phyloP scores from a whole-genome alignment of 30 jellyfish, hydroid and myxozoan species.

The Sanderia malayensis region DNA sequence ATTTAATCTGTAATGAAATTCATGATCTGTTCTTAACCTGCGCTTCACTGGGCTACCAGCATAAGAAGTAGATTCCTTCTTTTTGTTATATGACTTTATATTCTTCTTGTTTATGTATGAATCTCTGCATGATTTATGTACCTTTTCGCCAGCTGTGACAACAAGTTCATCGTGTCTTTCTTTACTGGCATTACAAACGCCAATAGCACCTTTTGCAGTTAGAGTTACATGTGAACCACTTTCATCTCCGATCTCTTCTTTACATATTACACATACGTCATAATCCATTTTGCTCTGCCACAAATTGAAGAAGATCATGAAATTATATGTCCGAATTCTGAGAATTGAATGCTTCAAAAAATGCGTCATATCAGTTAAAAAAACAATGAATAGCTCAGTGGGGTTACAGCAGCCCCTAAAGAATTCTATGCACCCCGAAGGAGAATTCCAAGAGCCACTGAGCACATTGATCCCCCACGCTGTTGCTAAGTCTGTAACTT shows the following conservation, averaged over 20 bases:
- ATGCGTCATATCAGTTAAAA: not conserved
- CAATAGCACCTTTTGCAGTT: not conserved
- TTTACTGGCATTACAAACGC: not conserved
- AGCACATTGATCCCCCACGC: slow-evolving; percentile 1
- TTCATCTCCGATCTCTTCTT: not conserved
- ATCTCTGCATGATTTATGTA: not conserved
- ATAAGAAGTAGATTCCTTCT: not conserved
- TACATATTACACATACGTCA: not conserved
- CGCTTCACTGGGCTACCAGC: slow-evolving; percentile 5
- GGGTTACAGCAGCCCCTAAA: slow-evolving; percentile 1
- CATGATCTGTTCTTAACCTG: not conserved
- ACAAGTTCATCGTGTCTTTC: slow-evolving; percentile 1
- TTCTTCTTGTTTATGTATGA: not conserved
- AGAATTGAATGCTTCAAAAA: not conserved
- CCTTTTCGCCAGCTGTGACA: slow-evolving; percentile 1
- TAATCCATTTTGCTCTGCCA: not conserved
- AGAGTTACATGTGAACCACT: not conserved
- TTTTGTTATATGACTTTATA: not conserved
- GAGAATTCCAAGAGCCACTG: slow-evolving; percentile 2
- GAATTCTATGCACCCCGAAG: not conserved
- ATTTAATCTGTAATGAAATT: not conserved
- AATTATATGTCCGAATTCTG: not conserved
- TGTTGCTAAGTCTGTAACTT: not conserved
- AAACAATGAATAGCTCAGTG: not conserved
- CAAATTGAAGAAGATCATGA: not conserved